Conservation (phyloP, 2,888 invertebrate species). For the Cantharis lateralis region DNA sequence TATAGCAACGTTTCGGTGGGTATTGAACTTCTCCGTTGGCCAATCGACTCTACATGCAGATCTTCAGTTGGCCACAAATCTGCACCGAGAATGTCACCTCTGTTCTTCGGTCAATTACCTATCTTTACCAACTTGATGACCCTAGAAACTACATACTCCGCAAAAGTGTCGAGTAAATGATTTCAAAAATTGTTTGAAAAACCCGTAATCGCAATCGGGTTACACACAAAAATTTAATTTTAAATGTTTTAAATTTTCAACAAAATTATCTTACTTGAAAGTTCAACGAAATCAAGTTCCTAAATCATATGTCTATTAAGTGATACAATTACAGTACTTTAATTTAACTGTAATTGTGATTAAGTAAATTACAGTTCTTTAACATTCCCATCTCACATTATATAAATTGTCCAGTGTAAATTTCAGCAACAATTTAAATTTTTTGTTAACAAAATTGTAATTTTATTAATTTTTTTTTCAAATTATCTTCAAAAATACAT, state of each 20-base stretch:
- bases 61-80: constrained; percentile 10
- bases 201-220: neutral
- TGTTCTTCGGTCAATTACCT: constrained; percentile 29
- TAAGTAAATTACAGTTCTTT: neutral
- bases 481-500: too few species aligned
- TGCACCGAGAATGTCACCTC: constrained; percentile 24
- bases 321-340: neutral
- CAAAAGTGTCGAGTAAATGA: neutral
- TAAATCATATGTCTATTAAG: neutral
- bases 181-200: neutral
- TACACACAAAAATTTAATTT: neutral
- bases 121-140: constrained; percentile 21
- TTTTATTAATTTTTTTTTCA: too few species aligned
- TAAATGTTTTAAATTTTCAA: neutral
- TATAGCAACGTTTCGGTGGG: neutral
- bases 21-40: neutral
- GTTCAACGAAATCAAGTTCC: neutral
- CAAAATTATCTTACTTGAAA: neutral
- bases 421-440: neutral
- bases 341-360: neutral
- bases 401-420: neutral
- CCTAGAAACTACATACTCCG: constrained; percentile 22
- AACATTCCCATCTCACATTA: neutral
- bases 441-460: neutral
- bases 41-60: neutral